Base-by-base conservation (phyloP, 23 tunicate species). In the Halocynthia roretzi region DNA sequence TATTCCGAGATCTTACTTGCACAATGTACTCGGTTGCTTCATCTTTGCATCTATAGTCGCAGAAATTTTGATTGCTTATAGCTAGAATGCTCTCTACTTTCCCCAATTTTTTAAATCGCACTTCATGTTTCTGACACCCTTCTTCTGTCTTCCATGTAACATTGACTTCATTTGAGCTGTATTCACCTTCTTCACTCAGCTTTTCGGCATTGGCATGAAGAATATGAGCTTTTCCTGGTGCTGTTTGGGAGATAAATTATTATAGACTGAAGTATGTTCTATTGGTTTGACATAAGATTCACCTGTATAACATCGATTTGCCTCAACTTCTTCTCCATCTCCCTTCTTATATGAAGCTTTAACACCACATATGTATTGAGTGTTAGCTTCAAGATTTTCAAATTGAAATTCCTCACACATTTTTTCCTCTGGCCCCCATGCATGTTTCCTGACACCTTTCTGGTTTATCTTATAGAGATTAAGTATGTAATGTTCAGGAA, bases 71-170 rank as follows among this genome's bases (percentile, higher is more conserved):
- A 63, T 63, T 63, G 19, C 22, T 8, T 44, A 63, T 44, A 8
- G 22, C 11, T 7, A 63, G 10, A 8, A 8, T 31, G 11, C 68
- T 63, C 22, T 63, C 68, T 10, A 8, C 22, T 8, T 7, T 10
- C 7, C 10, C 7, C 8, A 31, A 31, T 7, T 44, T 31, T 7
- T 63, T 8, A 7, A 63, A 18, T 8, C 10, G 10, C 7, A 63
- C 68, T 63, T 63, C 10, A 63, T 63, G 68, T 63, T 63, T 44
- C 19, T 63, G 19, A 10, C 68, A 63, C 22, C 11, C 68, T 18
- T 31, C 8, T 7, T 63, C 68, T 18, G 68, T 7, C 22, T 63
- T 63, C 68, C 68, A 63, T 63, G 19, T 10, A 8, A 63, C 22
- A 10, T 63, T 7, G 8, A 63, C 22, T 7, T 63, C 68, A 18